Base-by-base conservation (phyloP, 2,113 vertebrate species). In the Xiphophorus couchianus region DNA sequence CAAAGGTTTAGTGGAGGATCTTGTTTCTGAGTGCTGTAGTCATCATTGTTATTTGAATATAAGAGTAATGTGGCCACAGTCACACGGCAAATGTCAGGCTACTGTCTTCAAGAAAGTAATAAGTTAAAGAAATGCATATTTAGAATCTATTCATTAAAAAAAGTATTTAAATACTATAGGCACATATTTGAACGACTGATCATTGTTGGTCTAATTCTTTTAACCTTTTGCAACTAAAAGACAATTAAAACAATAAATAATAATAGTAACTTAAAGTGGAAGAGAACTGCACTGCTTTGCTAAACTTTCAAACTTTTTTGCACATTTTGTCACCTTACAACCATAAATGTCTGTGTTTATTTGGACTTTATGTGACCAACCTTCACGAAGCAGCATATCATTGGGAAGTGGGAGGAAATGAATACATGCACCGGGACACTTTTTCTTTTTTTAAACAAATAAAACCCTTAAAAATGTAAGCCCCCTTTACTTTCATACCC, bases 11-110 rank as follows among this genome's bases (percentile, higher is more conserved):
- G 33, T 33, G 29, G 13, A 51, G 77, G 80, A 70, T 92, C 76
- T 51, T 8, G 77, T 90, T 81, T 87, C 84, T 28, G 61, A 54
- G 25, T 35, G 63, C 29, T 82, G 84, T 84, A 79, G 83, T 62
- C 77, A 31, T 39, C 76, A 77, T 80, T 75, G 70, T 82, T 79
- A 37, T 83, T 79, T 81, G 76, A 77, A 71, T 77, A 70, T 84
- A 64, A 39, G 3, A 67, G 25, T 70, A 82, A 51, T 76, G 73
- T 72, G 60, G 74, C 42, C 62, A 78, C 78, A 68, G 35, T 33
- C 1, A 10, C 29, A 69, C 44, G 62, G n/a, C 62, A 73, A 72
- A 78, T 73, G 67, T 35, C 14, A 30, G 19, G 44, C 65, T 62
- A 30, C 70, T 66, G 64, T 27, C 58, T 33, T 62, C 5, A 42